Percentiles rank a stretch among this genome's conserved stretches.
Evolutionary conservation across 1,140 invertebrate genomes (phyloP).

Genomic region (Aethina tumida): DNA sequence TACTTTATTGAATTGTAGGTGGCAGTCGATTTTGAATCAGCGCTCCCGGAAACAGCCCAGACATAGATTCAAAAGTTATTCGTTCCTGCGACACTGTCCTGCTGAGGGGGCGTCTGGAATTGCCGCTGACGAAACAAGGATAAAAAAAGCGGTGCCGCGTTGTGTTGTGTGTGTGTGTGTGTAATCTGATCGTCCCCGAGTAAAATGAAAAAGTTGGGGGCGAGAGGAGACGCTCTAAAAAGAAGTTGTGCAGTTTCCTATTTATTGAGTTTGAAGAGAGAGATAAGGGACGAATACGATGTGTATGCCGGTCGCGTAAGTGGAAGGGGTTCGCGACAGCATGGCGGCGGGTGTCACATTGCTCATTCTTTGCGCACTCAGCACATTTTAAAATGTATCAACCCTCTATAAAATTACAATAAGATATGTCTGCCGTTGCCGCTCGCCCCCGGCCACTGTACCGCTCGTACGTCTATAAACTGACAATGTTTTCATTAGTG

Average conservation of each 20-base stretch:
- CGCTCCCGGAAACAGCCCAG: too few species aligned
- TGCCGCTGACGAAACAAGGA: slow-evolving; percentile 3
- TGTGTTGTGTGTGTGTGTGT: too few species aligned
- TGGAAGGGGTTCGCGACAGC: slow-evolving; percentile 31
- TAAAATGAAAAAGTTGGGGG: slow-evolving; percentile 29
- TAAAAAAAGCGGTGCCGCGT: slow-evolving; percentile 14
- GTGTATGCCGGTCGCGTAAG: slow-evolving; percentile 34
- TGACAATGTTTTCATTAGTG: too few species aligned
- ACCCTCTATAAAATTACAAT: slow-evolving; percentile 38
- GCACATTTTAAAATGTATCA: slow-evolving; percentile 40
- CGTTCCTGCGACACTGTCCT: slow-evolving; percentile 9
- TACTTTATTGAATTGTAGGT: too few species aligned
- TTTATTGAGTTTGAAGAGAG: slow-evolving; percentile 33
- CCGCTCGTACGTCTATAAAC: too few species aligned
- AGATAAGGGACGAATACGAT: slow-evolving; percentile 31
- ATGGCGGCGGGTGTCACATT: slow-evolving; percentile 37
- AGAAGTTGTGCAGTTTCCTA: slow-evolving; percentile 32
- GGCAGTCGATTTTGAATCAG: too few species aligned
- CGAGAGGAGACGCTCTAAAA: slow-evolving; percentile 26
- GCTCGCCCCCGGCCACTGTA: slow-evolving; percentile 10
- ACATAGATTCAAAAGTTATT: too few species aligned
- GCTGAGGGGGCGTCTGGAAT: slow-evolving; percentile 16
- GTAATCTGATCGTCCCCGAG: slow-evolving; percentile 23
- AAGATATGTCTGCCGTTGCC: slow-evolving; percentile 30
- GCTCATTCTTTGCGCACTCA: slow-evolving; percentile 38